phyloP scores from a whole-genome alignment of 2,797 vertebrate genomes.

The Ctenochaetus hawaiiensis region DNA sequence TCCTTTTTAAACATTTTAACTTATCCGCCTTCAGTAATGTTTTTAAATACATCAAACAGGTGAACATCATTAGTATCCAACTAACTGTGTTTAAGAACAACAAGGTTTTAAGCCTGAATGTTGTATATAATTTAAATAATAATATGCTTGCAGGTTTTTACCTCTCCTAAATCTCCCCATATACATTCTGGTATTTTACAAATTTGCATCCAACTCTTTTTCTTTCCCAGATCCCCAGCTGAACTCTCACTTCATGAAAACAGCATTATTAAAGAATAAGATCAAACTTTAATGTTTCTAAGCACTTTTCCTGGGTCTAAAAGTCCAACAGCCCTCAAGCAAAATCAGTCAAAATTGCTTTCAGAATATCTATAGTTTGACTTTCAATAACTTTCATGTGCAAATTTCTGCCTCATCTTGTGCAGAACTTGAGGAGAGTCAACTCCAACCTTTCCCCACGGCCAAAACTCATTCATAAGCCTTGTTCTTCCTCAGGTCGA shows the following conservation, averaged over 20 bases:
- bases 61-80: background rate
- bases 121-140: background rate
- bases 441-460: slow-evolving; percentile 8
- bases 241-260: slow-evolving; percentile 15
- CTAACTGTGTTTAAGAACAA: background rate
- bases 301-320: slow-evolving; percentile 15
- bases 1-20: background rate
- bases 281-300: slow-evolving; percentile 33
- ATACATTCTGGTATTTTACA: background rate
- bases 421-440: slow-evolving; percentile 4
- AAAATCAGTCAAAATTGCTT: slow-evolving; percentile 38
- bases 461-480: slow-evolving; percentile 10
- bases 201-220: background rate
- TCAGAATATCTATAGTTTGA: slow-evolving; percentile 17
- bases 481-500: slow-evolving; percentile 3
- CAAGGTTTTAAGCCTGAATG: background rate
- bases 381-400: slow-evolving; percentile 27
- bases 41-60: background rate
- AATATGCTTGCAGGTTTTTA: background rate
- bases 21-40: background rate
- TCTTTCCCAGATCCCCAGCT: background rate
- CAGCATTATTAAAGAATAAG: slow-evolving; percentile 22
- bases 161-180: background rate
- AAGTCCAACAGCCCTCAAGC: slow-evolving; percentile 28
- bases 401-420: slow-evolving; percentile 19